Base-by-base conservation (phyloP, 2,888 invertebrate species). In the Fabriciana adippe region DNA sequence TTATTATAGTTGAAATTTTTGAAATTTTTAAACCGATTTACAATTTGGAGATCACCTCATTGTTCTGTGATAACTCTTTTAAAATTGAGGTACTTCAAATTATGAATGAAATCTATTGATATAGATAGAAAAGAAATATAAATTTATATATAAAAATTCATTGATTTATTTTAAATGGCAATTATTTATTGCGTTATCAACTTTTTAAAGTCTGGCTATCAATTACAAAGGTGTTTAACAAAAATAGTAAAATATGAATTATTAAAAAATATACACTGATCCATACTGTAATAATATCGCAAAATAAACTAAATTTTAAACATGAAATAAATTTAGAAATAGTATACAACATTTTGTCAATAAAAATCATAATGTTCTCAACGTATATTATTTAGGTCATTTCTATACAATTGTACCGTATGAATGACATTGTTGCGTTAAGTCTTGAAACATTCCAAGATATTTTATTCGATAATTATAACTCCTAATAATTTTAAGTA, bases 61-160 rank as follows among this genome's bases (percentile, higher is more conserved):
- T 85, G 86, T 91, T 91, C 92, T 92, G 92, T 92, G 92, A 92
- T 92, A 92, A 88, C 84, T 90, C 86, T 91, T 86, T 89, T 87
- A 87, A 88, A 87, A 80, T 85, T 90, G 92, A 85, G 92, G 92
- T 79, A 77, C 92, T 92, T 92, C 91, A 90, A 89, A 88, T 86
- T 82, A 71, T 79, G n/a, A 31, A 48, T 31, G 35, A 41, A 45
- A 45, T 54, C 26, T 26, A 26, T 26, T 26, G 26, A 26, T 13
- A 48, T 53, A n/a, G 4, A 41, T 41, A 41, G 11, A 41, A 41
- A 41, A 0, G 11, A 41, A 41, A 41, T 11, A 41, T 11, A 41
- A 8, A 11, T 41, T 41, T 11, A 1, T 11, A 41, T 41, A 8
- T 41, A 8, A 41, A 41, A 41, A 41, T 4, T 5, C 26, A 26